Conservation (phyloP, 2,797 vertebrate genomes). For the Phalloptychus januarius region DNA sequence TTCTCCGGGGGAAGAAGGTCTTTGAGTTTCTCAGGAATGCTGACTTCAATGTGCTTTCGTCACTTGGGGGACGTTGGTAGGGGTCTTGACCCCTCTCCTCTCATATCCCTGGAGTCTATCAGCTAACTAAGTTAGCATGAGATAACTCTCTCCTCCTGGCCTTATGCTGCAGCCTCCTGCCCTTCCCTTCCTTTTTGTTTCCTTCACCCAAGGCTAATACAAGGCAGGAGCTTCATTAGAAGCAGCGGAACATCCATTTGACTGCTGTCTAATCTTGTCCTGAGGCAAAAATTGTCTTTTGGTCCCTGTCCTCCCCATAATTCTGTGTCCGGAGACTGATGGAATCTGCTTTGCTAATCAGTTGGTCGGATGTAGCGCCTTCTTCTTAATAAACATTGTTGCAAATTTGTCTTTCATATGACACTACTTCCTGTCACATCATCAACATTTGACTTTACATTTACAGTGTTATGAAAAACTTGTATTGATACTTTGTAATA, state of each 20-base stretch:
- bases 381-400: conserved; percentile 3
- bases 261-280: conserved; percentile 80
- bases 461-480: conserved; percentile 5
- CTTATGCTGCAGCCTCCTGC: conserved; percentile 52
- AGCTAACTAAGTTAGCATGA: conserved; percentile 99
- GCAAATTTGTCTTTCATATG: conserved; percentile 27
- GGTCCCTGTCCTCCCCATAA: conserved; percentile 42
- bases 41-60: conserved; percentile 90
- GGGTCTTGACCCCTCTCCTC: conserved; percentile 91
- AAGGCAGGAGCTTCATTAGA: conserved; percentile 89
- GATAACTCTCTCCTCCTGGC: conserved; percentile 88
- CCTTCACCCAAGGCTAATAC: conserved; percentile 67
- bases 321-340: conserved; percentile 34
- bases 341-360: conserved; percentile 42
- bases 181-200: conserved; percentile 56
- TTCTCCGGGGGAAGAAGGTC: conserved; percentile 84
- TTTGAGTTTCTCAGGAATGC: conserved; percentile 98
- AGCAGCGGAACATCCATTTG: conserved; percentile 86
- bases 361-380: conserved; percentile 20
- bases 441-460: neutral
- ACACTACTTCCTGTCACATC: conserved; percentile 16
- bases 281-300: conserved; percentile 74
- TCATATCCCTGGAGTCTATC: conserved; percentile 95
- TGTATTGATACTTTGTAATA: neutral
- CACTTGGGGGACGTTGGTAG: conserved; percentile 78